phyloP scores from a whole-genome alignment of 2,888 invertebrate genomes.

The Clusia tigrina region DNA sequence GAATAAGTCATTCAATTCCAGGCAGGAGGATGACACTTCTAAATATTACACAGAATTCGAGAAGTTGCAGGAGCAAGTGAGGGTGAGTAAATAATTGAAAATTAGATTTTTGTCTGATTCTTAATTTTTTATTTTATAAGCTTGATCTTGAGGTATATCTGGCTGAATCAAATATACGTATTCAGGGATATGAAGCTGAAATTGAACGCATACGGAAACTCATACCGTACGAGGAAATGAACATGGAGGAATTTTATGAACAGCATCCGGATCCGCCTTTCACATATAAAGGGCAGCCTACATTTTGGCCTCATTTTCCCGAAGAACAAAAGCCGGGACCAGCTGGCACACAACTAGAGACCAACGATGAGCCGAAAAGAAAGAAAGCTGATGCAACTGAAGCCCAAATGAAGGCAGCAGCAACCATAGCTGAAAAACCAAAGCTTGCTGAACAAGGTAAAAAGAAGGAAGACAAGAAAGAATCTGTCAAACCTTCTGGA shows the following conservation, averaged over 20 bases:
- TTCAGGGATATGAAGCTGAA: slow-evolving; percentile 68
- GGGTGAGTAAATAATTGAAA: slow-evolving; percentile 48
- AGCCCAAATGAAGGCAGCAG: neutral
- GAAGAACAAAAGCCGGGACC: slow-evolving; percentile 69
- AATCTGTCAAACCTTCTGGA: neutral
- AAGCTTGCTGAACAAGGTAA: neutral
- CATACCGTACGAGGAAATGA: slow-evolving; percentile 83
- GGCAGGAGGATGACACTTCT: slow-evolving; percentile 48
- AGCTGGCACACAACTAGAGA: neutral
- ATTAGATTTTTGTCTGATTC: neutral
- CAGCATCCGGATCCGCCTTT: slow-evolving; percentile 77
- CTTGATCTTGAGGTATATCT: slow-evolving; percentile 41
- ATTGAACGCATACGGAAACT: slow-evolving; percentile 70
- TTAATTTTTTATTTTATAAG: slow-evolving; percentile 46
- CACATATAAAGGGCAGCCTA: slow-evolving; percentile 74
- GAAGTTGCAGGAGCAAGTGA: slow-evolving; percentile 70
- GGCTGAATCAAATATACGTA: slow-evolving; percentile 46
- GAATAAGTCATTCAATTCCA: slow-evolving; percentile 41
- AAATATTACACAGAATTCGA: slow-evolving; percentile 67
- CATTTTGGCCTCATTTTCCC: slow-evolving; percentile 82
- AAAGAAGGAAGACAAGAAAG: neutral
- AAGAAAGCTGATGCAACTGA: neutral
- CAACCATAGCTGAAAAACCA: neutral
- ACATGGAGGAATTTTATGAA: slow-evolving; percentile 77
- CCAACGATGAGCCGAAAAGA: neutral